These are phyloP conservation scores for Eueides isabella DNA, from an alignment of 1,140 invertebrate genomes.

Conservation along the genomic window DNA sequence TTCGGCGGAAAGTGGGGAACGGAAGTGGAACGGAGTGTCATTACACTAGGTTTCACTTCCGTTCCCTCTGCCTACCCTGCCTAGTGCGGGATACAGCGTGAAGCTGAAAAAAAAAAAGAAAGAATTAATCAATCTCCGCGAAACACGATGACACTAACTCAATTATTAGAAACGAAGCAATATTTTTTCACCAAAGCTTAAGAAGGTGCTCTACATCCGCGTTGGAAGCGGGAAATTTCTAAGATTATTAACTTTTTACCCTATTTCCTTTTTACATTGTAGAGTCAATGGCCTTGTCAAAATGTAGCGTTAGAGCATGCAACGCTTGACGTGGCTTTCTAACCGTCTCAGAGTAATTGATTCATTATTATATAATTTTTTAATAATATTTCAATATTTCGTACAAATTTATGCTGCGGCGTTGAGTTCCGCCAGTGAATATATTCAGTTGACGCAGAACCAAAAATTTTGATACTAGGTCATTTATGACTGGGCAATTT, in stretches of 20 bases:
- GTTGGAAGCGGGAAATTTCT: neutral
- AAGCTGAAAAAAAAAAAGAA: neutral
- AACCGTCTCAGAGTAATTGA: neutral
- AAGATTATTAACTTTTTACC: slow-evolving; percentile 4
- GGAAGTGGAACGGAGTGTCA: neutral
- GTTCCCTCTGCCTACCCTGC: neutral
- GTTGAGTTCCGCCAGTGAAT: neutral
- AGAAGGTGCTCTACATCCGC: neutral
- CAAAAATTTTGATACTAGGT: too few relatives aligned
- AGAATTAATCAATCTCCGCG: too few relatives aligned
- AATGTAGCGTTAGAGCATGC: slow-evolving; percentile 20
- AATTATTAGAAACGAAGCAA: too few relatives aligned
- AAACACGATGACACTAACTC: too few relatives aligned
- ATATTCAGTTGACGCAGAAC: too few relatives aligned
- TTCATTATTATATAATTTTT: neutral
- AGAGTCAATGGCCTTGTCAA: slow-evolving; percentile 19
- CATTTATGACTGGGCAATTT: too few relatives aligned
- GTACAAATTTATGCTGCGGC: neutral
- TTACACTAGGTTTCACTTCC: too few relatives aligned
- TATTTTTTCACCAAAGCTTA: too few relatives aligned
- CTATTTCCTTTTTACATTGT: slow-evolving; percentile 1
- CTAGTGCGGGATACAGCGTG: neutral
- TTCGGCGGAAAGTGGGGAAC: neutral
- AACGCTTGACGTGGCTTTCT: slow-evolving; percentile 21
- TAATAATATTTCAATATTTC: neutral